Base-by-base conservation (phyloP, 2,888 invertebrate genomes). In the Monochamus alternatus region DNA sequence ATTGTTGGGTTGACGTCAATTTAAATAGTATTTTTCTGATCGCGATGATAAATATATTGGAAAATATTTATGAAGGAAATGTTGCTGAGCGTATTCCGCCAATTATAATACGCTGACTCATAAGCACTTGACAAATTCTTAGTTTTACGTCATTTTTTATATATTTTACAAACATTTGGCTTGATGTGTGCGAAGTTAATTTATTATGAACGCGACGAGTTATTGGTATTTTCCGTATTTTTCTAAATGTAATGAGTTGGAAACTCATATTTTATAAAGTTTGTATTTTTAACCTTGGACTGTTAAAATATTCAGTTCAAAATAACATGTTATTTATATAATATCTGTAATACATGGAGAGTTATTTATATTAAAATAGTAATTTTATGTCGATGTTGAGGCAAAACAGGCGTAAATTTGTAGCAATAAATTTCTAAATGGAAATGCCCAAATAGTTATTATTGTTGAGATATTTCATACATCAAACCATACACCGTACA, bases 351-450 rank as follows among this genome's bases (percentile, higher is more conserved):
- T 38, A 38, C 38, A 38, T 38, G 38, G 38, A 5, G 38, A 5
- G 38, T 38, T 38, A 38, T 38, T 38, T 38, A 38, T 38, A 38
- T 38, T 0, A 38, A 38, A 38, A 38, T 38, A 38, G 38, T 38
- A 38, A 38, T 38, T 38, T 38, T 38, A 38, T 38, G 38, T 38
- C 38, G 7, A 7, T 7, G 38, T 38, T 38, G 38, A 38, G 38
- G 38, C 38, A 38, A 38, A 7, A 38, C 38, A 38, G 38, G 38
- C 38, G 7, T 38, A 38, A 5, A 7, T 38, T 2, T 38, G 5
- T 38, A 59, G 30, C 30, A 31, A 9, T 59, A 9, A 31, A 22
- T 60, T 60, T 60, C 60, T 60, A 63, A 63, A 63, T 63, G 62
- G 43, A 63, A 63, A 43, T 14, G 22, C 62, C 31, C n/a, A 43